Base-by-base conservation (phyloP, 2,113 vertebrate species). In the Tachysurus fulvidraco region DNA sequence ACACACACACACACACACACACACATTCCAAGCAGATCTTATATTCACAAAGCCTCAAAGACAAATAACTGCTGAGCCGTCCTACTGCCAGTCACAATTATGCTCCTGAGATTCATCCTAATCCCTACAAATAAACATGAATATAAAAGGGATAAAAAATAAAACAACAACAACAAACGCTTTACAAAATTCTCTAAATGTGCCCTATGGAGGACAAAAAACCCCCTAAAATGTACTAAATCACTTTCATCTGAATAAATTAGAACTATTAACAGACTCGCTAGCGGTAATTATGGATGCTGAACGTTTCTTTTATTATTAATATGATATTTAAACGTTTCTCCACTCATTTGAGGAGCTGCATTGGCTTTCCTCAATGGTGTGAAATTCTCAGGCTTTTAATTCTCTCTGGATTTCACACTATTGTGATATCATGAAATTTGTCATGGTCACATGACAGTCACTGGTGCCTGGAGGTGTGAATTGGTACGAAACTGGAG, bases 301-400 rank as follows among this genome's bases (percentile, higher is more conserved):
- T 23, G 21, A 8, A 23, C 36, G 7, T n/a, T 54, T 17, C 28
- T 76, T 41, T 8, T 21, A 50, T 5, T 69, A 36, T 17, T 2
- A 25, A 7, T 16, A 16, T 9, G 50, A 57, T 79, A 11, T 79
- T 79, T 30, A 78, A 78, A 78, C 2, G 13, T 54, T 28, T 78
- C n/a, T 55, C 52, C 28, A 21, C 28, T 55, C 3, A 57, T 36
- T 30, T 60, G 55, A 60, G 52, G 52, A 55, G 52, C 28, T 57
- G 28, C 76, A 57, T 79, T 79, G 55, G 76, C 52, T 57, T 79
- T 79, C 55, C 52, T 79, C 52, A 36, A n/a, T 11, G 52, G 16
- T 55, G 52, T 57, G 76, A 79, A 79, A 55, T 79, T 79, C 76
- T 52, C 76, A 79, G 76, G 76, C 76, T 30, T 80, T 80, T 78